Percentiles rank a stretch among this genome's conserved stretches.
Evolutionary conservation across 2,113 vertebrate species (phyloP).

Genomic region (Balaeniceps rex): DNA sequence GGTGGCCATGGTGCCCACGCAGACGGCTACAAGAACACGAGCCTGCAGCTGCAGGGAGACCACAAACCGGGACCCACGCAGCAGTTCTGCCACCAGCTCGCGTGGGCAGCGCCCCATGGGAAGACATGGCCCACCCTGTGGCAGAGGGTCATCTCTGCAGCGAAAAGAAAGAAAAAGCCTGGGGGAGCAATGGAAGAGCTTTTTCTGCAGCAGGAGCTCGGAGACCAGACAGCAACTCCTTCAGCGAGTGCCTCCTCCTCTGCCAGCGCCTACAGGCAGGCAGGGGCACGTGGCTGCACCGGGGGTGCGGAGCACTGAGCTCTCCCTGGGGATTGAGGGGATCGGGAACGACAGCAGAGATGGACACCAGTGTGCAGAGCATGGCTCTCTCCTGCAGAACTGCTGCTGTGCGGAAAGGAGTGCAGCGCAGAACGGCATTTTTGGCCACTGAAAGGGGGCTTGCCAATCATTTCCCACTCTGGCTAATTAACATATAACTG

Average conservation of each 20-base stretch:
- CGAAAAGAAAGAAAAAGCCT: neutral
- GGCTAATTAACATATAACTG: neutral
- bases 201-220: neutral
- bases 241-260: neutral
- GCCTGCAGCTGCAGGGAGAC: neutral
- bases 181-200: neutral
- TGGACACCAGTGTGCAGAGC: accelerated
- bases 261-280: accelerated
- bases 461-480: neutral
- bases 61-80: neutral
- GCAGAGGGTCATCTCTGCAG: neutral
- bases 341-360: neutral
- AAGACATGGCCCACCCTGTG: accelerated
- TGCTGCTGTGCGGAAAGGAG: neutral
- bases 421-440: accelerated
- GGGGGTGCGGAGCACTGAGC: neutral
- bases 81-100: neutral
- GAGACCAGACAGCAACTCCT: neutral
- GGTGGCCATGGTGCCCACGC: neutral
- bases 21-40: neutral
- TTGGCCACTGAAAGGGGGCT: neutral
- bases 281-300: accelerated
- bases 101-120: neutral
- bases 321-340: neutral
- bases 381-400: neutral